These are phyloP conservation scores for Rhegmatorhina hoffmannsi DNA, from an alignment of 2,113 vertebrate species.

Conservation along the genomic window DNA sequence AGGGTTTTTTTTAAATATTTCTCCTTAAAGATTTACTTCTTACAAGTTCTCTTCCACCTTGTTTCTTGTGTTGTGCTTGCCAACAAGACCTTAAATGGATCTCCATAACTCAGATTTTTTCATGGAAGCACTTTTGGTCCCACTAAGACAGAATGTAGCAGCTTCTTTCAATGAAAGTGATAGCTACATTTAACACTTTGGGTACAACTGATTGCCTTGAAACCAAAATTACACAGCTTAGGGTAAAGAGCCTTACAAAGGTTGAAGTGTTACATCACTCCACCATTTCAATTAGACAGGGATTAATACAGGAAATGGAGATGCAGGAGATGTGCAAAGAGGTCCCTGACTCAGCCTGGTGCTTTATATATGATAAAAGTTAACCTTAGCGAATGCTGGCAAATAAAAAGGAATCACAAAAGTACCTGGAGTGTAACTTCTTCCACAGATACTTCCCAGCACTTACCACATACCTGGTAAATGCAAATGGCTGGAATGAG, in stretches of 20 bases:
- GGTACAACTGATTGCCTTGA: not conserved
- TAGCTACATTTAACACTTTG: not conserved
- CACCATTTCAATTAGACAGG: not conserved
- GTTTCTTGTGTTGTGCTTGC: not conserved
- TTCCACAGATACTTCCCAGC: not conserved
- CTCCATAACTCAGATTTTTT: not conserved
- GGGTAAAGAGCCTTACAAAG: not conserved
- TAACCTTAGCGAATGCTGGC: not conserved
- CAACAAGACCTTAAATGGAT: not conserved
- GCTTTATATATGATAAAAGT: not conserved
- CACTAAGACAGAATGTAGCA: not conserved
- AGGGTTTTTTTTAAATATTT: fast-evolving
- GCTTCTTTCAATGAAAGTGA: not conserved
- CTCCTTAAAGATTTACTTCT: not conserved
- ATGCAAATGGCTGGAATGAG: not conserved
- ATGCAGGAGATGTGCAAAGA: not conserved
- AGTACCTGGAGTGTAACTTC: not conserved
- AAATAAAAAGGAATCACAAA: not conserved
- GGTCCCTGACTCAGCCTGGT: not conserved
- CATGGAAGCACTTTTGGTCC: not conserved
- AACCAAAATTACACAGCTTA: not conserved
- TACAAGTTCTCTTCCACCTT: not conserved
- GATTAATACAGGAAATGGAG: not conserved
- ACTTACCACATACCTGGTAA: not conserved
- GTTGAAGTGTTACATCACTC: not conserved